Conservation (phyloP, 2,113 vertebrate genomes). For the Arvicanthis niloticus region DNA sequence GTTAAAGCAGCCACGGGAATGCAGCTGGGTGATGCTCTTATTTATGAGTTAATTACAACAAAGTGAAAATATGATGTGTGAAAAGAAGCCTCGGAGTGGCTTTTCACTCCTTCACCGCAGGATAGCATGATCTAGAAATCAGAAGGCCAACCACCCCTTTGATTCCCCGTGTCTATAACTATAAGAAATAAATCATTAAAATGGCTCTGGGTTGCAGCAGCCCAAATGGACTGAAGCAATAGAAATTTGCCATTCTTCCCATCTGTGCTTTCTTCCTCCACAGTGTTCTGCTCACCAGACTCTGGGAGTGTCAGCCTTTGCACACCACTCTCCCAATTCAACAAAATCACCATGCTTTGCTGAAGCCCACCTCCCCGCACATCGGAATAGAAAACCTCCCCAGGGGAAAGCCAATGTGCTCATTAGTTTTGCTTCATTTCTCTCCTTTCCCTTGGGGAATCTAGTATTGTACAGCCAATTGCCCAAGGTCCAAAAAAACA, state of each 20-base stretch:
- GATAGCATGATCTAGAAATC: background rate
- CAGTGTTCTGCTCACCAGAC: background rate
- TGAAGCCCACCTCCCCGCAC: too few species aligned
- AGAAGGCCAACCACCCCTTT: background rate
- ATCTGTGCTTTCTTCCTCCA: background rate
- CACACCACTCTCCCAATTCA: background rate
- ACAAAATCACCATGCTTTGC: background rate
- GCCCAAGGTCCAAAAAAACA: constrained; percentile 10
- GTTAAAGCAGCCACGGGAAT: background rate
- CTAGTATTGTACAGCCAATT: background rate
- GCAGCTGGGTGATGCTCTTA: background rate
- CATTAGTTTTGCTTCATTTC: background rate
- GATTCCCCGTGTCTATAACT: background rate
- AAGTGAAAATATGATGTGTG: background rate
- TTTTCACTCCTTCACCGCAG: background rate
- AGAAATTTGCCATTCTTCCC: background rate
- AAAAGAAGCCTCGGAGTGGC: background rate
- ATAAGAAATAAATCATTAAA: background rate
- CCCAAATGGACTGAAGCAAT: background rate
- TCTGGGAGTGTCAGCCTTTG: background rate
- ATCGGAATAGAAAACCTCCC: background rate
- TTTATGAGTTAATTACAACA: background rate
- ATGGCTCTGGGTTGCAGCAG: background rate
- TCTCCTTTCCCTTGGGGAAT: constrained; percentile 36
- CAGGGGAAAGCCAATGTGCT: background rate